A percentile compares a stretch with the other conserved stretches of the same genome.
phyloP scores from a whole-genome alignment of 2,888 invertebrate species.

The Chorisops tibialis region DNA sequence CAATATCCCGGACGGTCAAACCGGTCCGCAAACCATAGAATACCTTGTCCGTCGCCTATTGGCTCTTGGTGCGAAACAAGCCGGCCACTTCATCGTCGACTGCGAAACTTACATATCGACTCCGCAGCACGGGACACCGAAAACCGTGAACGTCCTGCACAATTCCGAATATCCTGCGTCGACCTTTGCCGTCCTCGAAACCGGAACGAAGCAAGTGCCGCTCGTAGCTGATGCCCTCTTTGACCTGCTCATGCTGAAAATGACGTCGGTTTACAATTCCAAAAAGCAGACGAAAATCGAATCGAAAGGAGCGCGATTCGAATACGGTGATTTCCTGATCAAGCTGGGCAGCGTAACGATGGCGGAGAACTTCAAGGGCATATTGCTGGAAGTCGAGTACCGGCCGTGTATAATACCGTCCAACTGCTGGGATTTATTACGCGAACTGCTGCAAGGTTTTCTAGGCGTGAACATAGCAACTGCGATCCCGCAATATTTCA shows the following conservation, averaged over 20 bases:
- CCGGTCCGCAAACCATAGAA: conserved; percentile 88
- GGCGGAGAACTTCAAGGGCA: conserved; percentile 89
- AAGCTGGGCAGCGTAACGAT: conserved; percentile 91
- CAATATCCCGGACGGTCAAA: conserved; percentile 82
- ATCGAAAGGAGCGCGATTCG: conserved; percentile 82
- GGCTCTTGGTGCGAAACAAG: conserved; percentile 80
- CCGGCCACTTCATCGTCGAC: conserved; percentile 89
- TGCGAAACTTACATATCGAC: conserved; percentile 89
- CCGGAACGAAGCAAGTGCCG: conserved; percentile 79
- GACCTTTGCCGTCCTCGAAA: conserved; percentile 87
- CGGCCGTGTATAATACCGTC: conserved; percentile 83
- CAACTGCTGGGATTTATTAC: conserved; percentile 86
- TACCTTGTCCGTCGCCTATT: conserved; percentile 78
- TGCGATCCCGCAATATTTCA: conserved; percentile 65
- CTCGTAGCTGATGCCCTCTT: conserved; percentile 88
- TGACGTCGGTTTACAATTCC: conserved; percentile 81
- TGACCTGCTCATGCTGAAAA: conserved; percentile 85
- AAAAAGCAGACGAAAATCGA: conserved; percentile 88
- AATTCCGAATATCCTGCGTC: conserved; percentile 95
- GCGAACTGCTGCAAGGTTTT: conserved; percentile 88
- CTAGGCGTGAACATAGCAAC: conserved; percentile 73
- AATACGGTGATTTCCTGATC: conserved; percentile 88
- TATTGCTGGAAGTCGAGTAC: conserved; percentile 91
- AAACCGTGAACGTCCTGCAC: conserved; percentile 88
- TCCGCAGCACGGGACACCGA: conserved; percentile 64